Evolutionary conservation across 2,113 vertebrate genomes (phyloP).

Genomic region (Centrocercus urophasianus): DNA sequence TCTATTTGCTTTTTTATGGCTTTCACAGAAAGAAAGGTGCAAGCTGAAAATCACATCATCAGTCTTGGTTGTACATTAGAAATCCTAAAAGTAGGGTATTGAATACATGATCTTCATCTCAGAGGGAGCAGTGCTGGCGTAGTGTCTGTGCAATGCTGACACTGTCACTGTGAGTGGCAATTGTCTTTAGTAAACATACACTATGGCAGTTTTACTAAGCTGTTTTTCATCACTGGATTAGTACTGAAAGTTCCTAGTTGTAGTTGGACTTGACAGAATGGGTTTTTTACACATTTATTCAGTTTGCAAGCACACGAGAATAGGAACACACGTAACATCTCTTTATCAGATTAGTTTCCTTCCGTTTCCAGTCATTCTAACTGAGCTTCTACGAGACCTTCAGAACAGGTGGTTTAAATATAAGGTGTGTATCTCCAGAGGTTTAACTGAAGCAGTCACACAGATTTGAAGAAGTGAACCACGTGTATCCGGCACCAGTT

Average conservation of each 20-base stretch:
- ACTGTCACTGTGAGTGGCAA: background rate
- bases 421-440: constrained; percentile 57
- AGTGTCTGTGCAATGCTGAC: background rate
- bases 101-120: background rate
- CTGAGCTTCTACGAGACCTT: constrained; percentile 53
- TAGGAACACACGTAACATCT: constrained; percentile 11
- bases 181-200: background rate
- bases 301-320: background rate
- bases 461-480: background rate
- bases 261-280: background rate
- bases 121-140: background rate
- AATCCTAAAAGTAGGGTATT: background rate
- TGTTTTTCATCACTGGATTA: background rate
- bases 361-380: constrained; percentile 66
- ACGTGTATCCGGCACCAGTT: constrained; percentile 22
- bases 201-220: background rate
- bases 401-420: constrained; percentile 57
- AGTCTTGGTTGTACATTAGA: background rate
- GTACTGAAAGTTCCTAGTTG: background rate
- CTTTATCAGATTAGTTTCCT: constrained; percentile 59
- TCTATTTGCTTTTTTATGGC: background rate
- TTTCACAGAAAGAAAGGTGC: background rate
- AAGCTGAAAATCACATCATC: background rate
- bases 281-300: constrained; percentile 15
- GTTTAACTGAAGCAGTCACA: constrained; percentile 53